Conservation (phyloP, 2,888 invertebrate genomes). For the Dermolepida albohirtum region DNA sequence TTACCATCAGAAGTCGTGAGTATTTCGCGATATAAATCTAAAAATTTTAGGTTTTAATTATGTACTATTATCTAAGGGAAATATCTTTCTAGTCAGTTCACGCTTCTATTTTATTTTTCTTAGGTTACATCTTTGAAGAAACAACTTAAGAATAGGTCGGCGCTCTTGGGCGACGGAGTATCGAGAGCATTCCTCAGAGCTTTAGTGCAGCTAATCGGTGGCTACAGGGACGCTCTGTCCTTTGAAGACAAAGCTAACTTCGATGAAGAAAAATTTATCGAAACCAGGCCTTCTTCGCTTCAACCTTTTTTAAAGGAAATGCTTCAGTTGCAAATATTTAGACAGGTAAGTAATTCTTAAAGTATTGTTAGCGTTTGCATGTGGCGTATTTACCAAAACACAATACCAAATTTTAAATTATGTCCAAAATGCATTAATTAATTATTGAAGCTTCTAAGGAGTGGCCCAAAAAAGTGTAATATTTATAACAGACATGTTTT, state of each 20-base stretch:
- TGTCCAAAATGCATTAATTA: no score
- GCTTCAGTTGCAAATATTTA: conserved; percentile 93
- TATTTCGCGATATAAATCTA: conserved; percentile 35
- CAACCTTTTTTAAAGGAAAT: conserved; percentile 91
- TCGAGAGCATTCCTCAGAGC: conserved; percentile 92
- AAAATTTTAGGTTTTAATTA: neutral
- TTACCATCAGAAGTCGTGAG: conserved; percentile 91
- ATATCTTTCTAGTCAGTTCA: neutral
- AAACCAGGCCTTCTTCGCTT: conserved; percentile 84
- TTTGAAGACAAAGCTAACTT: conserved; percentile 84
- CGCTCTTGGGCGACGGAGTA: conserved; percentile 89
- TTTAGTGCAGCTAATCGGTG: conserved; percentile 93
- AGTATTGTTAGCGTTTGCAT: conserved; percentile 1
- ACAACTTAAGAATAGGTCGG: conserved; percentile 80
- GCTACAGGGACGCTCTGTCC: conserved; percentile 91
- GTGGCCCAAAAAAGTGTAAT: no score
- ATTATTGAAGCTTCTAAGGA: no score
- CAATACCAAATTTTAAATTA: no score
- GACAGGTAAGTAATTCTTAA: conserved; percentile 74
- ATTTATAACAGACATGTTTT: no score
- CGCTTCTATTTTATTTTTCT: conserved; percentile 52
- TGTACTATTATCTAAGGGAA: neutral
- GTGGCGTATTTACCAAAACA: no score
- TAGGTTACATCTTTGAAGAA: conserved; percentile 81
- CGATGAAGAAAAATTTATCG: conserved; percentile 87